Evolutionary conservation across 1,140 invertebrate genomes (phyloP).

Genomic region (Drosophila carrolli): DNA sequence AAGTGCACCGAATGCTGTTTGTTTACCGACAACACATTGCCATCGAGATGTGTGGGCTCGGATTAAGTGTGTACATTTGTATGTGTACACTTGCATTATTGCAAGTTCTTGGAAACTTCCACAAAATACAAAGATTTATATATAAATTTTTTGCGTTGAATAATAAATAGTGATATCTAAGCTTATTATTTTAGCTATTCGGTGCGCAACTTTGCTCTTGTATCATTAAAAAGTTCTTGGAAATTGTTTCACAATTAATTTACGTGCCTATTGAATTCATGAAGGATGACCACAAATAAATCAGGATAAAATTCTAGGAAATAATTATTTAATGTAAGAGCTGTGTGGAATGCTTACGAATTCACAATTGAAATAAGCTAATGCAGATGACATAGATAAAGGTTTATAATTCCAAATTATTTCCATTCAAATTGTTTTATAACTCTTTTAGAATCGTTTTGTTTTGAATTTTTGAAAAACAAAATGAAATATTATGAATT

Average conservation of each 20-base stretch:
- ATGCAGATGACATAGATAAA: too few relatives aligned
- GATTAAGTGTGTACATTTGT: constrained; percentile 6
- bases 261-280: background rate
- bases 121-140: background rate
- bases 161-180: background rate
- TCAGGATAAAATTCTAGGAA: background rate
- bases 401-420: too few relatives aligned
- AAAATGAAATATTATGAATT: too few relatives aligned
- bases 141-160: background rate
- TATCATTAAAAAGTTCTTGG: background rate
- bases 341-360: too few relatives aligned
- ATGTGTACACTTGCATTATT: constrained; percentile 2
- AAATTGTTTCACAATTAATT: background rate
- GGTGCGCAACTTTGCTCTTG: background rate
- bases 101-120: constrained; percentile 35
- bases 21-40: constrained; percentile 21
- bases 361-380: too few relatives aligned
- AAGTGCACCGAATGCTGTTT: constrained; percentile 30
- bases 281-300: background rate
- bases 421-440: too few relatives aligned
- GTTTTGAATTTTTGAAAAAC: too few relatives aligned
- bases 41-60: constrained; percentile 22
- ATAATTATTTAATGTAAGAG: background rate
- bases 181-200: background rate
- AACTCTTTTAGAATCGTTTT: too few relatives aligned